Conservation (phyloP, 92 coral and sea anemone genomes). For the Isaurus tuberculatus region DNA sequence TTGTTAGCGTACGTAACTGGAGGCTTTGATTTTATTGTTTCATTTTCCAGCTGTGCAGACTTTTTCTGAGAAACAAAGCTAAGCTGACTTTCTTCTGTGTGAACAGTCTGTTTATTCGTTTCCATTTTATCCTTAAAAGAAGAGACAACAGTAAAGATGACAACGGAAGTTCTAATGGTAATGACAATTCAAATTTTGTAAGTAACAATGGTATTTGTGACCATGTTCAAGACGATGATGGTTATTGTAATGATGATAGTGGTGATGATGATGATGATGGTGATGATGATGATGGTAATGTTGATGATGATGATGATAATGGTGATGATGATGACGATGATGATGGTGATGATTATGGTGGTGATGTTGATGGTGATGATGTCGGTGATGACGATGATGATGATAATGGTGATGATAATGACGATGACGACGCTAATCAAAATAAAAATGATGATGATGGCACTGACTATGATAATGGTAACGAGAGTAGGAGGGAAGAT, state of each 20-base stretch:
- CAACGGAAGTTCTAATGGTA: no score
- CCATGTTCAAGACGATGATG: no score
- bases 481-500: background rate
- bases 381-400: background rate
- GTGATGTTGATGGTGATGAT: background rate
- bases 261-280: background rate
- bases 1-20: no score
- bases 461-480: background rate
- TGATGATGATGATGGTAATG: background rate
- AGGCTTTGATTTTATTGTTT: no score
- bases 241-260: background rate
- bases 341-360: background rate
- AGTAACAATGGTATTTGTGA: no score
- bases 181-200: no score
- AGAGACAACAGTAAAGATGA: no score
- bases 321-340: background rate
- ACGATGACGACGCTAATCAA: background rate
- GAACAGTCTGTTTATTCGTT: no score
- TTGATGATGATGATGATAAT: background rate
- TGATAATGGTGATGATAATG: background rate
- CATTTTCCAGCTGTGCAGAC: no score
- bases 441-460: background rate
- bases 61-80: no score
- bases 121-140: no score
- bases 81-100: no score